Evolutionary conservation across 2,888 invertebrate species (phyloP), one percentile per base, ranked within the genome.

Genomic region (Drosophila pseudotakahashii): DNA sequence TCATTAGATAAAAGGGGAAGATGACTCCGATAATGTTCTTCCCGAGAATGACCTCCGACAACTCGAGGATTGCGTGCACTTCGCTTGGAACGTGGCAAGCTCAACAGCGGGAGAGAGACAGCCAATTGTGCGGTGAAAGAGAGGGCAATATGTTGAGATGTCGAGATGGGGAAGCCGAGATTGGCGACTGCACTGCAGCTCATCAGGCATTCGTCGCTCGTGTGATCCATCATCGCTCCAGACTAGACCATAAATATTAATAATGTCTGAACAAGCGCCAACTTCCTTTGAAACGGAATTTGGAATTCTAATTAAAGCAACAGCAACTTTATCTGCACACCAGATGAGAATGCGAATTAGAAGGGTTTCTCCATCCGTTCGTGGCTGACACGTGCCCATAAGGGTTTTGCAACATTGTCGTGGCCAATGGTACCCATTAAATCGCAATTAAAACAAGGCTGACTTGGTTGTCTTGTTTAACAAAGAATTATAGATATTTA

Each of bases 251-350:
- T 84, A 79, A 83, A 84, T 84, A 84, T 86, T 84, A 84, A 86
- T 83, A 75, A 70, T 30, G 42, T 52, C 57, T 55, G 59, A 53
- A 39, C 82, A 81, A 80, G 82, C 85, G 82, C 82, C 85, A 85
- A 78, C 80, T 82, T 82, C 85, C 80, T 85, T 80, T 82, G 82
- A 82, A 82, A 78, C 81, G 52, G 62, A 62, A 85, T 83, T 86
- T 79, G 81, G 84, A 84, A 81, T 84, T 86, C 78, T 78, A 84
- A 84, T 86, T 86, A 83, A 83, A 81, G 78, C 64, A 47, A 39
- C 62, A 64, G 64, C 84, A 81, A 86, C 79, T 86, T 77, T 76
- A 84, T 84, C 81, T 79, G 68, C 59, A 58, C 72, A 44, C 45
- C 50, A 39, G 63, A 64, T 47, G 64, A 45, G 64, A 64, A 64